A percentile compares a stretch with the other conserved stretches of the same genome.
Evolutionary conservation across 2,113 vertebrate species (phyloP).

Genomic region (Aspiorhynchus laticeps): DNA sequence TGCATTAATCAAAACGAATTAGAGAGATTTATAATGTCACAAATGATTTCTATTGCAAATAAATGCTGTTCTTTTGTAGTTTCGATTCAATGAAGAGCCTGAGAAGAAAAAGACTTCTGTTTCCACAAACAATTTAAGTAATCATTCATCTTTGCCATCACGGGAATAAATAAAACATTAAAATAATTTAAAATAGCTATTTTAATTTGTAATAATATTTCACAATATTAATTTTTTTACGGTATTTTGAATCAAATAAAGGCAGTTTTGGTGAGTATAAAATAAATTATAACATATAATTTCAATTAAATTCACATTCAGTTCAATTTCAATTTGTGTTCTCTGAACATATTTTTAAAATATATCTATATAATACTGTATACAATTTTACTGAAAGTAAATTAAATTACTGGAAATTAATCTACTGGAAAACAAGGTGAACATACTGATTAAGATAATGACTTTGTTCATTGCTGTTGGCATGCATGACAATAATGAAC

Average conservation of each 20-base stretch:
- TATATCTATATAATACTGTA: too few relatives aligned
- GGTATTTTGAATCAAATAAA: background rate
- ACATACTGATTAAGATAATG: slow-evolving; percentile 1
- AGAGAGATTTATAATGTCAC: background rate
- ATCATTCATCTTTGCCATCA: background rate
- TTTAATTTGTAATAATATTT: background rate
- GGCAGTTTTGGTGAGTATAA: too few relatives aligned
- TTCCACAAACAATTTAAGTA: too few relatives aligned
- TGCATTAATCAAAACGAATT: background rate
- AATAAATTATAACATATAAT: too few relatives aligned
- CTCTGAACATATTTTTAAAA: too few relatives aligned
- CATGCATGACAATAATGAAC: background rate
- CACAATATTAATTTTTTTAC: background rate
- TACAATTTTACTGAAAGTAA: too few relatives aligned
- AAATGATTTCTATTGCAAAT: background rate
- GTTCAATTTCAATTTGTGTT: too few relatives aligned
- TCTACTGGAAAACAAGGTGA: background rate
- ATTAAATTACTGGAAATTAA: too few relatives aligned
- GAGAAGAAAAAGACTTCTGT: too few relatives aligned
- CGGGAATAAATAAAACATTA: background rate
- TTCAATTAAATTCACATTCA: too few relatives aligned
- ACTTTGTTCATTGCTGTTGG: background rate
- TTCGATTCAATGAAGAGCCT: too few relatives aligned
- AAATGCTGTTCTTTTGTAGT: background rate
- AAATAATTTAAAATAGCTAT: background rate